Evolutionary conservation across 2,113 vertebrate species (phyloP).

Genomic region (Australoheros scitulus): DNA sequence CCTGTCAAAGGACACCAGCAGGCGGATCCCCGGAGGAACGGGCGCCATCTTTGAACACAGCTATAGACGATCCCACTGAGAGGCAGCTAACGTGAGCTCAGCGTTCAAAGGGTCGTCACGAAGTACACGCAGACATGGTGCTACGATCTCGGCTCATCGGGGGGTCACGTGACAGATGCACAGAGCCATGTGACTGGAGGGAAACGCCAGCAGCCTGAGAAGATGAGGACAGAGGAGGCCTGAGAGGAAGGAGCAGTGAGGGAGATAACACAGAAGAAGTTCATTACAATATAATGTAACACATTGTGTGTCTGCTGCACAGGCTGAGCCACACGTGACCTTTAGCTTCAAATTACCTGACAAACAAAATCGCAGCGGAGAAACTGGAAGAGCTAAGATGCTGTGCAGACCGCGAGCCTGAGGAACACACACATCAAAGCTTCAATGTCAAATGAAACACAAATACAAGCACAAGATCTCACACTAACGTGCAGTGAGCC

Average conservation of each 20-base stretch:
- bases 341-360: neutral
- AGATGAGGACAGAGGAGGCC: neutral
- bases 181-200: neutral
- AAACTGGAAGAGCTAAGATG: neutral
- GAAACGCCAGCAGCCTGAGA: neutral
- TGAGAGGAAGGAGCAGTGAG: neutral
- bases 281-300: neutral
- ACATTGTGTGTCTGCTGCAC: too few relatives aligned
- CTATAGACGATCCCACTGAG: neutral
- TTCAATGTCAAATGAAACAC: too few relatives aligned
- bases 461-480: too few relatives aligned
- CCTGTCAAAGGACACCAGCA: conserved; percentile 75
- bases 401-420: too few relatives aligned
- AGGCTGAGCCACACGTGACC: neutral
- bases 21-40: conserved; percentile 76
- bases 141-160: neutral
- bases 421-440: too few relatives aligned
- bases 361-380: neutral
- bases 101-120: neutral
- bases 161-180: neutral
- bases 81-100: neutral
- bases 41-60: conserved; percentile 65
- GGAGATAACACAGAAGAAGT: neutral
- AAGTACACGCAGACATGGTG: neutral
- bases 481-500: too few relatives aligned